Percentiles rank a stretch among this genome's conserved stretches.
These are phyloP conservation scores for Athene cunicularia DNA, from an alignment of 2,113 vertebrate species.

Conservation along the genomic window DNA sequence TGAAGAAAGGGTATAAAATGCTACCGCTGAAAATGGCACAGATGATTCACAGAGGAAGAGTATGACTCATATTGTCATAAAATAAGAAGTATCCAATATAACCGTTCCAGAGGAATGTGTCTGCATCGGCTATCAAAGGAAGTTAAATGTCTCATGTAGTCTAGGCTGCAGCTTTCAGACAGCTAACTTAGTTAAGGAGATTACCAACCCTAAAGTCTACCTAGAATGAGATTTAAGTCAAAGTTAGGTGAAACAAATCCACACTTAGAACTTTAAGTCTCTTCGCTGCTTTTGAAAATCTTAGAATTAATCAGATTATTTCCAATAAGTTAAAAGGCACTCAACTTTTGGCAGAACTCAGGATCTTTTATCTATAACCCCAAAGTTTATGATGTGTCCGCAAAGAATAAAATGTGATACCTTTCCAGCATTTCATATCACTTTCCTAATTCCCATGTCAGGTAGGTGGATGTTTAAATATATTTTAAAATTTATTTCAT, in stretches of 20 bases:
- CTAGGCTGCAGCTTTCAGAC: not conserved
- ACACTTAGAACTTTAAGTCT: not conserved
- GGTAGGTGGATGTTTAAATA: not conserved
- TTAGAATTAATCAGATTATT: not conserved
- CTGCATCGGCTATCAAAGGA: not conserved
- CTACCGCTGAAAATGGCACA: not conserved
- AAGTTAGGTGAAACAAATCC: not conserved
- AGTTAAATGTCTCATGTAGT: not conserved
- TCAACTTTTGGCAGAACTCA: not conserved
- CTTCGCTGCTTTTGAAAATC: not conserved
- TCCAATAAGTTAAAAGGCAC: not conserved
- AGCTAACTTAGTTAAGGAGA: not conserved
- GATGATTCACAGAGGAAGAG: not conserved
- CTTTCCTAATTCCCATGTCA: not conserved
- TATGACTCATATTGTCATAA: not conserved
- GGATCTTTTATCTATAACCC: not conserved
- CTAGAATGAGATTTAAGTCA: not conserved
- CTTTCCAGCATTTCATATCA: not conserved
- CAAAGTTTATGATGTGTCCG: not conserved
- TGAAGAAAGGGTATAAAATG: not conserved
- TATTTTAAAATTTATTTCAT: not conserved
- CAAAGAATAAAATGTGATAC: not conserved
- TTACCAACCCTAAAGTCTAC: not conserved
- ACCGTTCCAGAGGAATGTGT: not conserved
- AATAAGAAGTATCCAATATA: not conserved